Conservation (phyloP, 2,113 vertebrate genomes). For the Megaceryle maxima region DNA sequence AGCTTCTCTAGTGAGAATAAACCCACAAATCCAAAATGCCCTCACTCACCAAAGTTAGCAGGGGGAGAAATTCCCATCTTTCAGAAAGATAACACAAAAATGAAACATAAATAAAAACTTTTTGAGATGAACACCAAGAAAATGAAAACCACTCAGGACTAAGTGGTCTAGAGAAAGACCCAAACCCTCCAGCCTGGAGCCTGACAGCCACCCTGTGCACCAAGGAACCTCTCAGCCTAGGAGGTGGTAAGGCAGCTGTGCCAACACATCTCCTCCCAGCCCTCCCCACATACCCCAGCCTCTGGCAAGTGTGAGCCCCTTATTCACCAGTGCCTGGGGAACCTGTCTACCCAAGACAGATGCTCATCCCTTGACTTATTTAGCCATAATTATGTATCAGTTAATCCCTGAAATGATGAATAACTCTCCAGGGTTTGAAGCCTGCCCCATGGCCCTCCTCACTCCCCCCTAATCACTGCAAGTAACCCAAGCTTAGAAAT, state of each 20-base stretch:
- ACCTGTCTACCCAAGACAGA: not conserved
- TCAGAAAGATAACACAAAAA: not conserved
- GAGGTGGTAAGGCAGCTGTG: accelerated
- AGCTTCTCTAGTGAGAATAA: not conserved
- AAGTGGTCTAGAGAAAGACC: not conserved
- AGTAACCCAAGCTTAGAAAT: not conserved
- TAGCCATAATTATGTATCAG: not conserved
- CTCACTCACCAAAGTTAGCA: not conserved
- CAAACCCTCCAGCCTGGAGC: not conserved
- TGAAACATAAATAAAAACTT: not conserved
- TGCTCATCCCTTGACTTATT: accelerated
- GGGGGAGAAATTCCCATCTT: not conserved
- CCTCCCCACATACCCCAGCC: not conserved
- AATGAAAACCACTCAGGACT: not conserved
- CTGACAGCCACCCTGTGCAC: not conserved
- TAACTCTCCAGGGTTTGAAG: not conserved
- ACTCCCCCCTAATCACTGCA: not conserved
- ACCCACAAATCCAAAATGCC: not conserved
- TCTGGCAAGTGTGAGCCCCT: not conserved
- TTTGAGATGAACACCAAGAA: not conserved
- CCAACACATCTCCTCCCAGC: not conserved
- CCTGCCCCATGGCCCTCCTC: not conserved
- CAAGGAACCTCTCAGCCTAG: not conserved
- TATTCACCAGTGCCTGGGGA: not conserved
- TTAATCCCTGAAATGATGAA: not conserved